These are phyloP conservation scores for Origma solitaria DNA, from an alignment of 2,113 vertebrate species.

Conservation along the genomic window DNA sequence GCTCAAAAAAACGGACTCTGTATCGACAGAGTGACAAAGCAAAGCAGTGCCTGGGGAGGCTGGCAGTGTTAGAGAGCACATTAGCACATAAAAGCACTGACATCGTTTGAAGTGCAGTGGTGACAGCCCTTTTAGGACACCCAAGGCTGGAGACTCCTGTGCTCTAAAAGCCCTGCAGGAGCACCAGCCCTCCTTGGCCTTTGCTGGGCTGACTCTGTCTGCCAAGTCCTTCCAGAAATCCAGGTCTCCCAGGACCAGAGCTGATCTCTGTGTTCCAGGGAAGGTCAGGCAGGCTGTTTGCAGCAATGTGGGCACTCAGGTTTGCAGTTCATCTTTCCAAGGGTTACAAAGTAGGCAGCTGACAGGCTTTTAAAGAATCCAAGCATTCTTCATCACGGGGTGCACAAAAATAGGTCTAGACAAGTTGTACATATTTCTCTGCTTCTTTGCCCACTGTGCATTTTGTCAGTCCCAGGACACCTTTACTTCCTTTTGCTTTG, in stretches of 20 bases:
- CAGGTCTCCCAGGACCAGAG: not conserved
- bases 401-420: not conserved
- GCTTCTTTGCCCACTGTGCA: not conserved
- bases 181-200: not conserved
- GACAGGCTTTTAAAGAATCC: not conserved
- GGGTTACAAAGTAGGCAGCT: not conserved
- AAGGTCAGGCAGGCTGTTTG: not conserved
- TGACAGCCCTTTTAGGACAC: not conserved
- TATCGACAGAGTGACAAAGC: not conserved
- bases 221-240: not conserved
- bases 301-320: not conserved
- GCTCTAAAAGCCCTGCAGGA: not conserved
- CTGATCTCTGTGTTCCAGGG: not conserved
- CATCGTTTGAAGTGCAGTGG: not conserved
- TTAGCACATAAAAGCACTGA: not conserved
- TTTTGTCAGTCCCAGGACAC: not conserved
- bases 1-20: not conserved
- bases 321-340: not conserved
- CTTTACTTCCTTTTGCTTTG: not conserved
- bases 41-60: not conserved
- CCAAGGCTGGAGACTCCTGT: not conserved
- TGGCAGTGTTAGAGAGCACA: not conserved
- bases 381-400: not conserved
- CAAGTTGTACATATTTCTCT: accelerated
- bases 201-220: not conserved